These are phyloP conservation scores for Siniperca undulata DNA, from an alignment of 2,797 vertebrate species.

Conservation along the genomic window DNA sequence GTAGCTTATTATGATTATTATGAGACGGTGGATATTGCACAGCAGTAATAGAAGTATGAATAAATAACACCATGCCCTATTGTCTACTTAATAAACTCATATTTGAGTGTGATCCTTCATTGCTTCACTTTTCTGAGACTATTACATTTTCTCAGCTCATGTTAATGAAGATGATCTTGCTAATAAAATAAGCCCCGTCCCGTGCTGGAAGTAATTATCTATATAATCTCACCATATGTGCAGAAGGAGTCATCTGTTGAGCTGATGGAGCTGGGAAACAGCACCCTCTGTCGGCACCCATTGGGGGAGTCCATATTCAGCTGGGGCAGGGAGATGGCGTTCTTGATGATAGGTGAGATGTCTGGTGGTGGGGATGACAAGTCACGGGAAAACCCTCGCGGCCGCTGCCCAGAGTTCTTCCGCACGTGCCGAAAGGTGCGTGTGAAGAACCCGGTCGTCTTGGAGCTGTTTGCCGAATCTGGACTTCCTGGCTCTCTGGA, in stretches of 20 bases:
- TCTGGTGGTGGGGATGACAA: conserved; percentile 87
- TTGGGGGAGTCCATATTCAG: conserved; percentile 88
- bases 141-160: conserved; percentile 30
- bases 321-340: conserved; percentile 93
- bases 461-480: conserved; percentile 76
- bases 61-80: not conserved
- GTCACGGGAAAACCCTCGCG: conserved; percentile 74
- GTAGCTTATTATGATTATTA: no score
- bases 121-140: conserved; percentile 1
- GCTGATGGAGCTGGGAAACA: conserved; percentile 86
- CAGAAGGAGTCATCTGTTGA: conserved; percentile 84
- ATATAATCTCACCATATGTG: conserved; percentile 87
- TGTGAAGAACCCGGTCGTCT: conserved; percentile 86
- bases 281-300: conserved; percentile 78
- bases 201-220: conserved; percentile 43
- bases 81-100: conserved; percentile 17
- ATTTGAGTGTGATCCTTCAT: not conserved
- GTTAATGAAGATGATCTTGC: conserved; percentile 52
- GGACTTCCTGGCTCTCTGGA: conserved; percentile 70
- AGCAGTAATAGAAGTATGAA: no score
- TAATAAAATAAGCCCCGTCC: conserved; percentile 19
- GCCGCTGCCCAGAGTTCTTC: conserved; percentile 72
- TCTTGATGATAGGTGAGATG: conserved; percentile 96
- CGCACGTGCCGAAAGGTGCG: conserved; percentile 90
- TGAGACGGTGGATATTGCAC: no score